Base-by-base conservation (phyloP, 2,797 vertebrate genomes). In the Brotula barbata region DNA sequence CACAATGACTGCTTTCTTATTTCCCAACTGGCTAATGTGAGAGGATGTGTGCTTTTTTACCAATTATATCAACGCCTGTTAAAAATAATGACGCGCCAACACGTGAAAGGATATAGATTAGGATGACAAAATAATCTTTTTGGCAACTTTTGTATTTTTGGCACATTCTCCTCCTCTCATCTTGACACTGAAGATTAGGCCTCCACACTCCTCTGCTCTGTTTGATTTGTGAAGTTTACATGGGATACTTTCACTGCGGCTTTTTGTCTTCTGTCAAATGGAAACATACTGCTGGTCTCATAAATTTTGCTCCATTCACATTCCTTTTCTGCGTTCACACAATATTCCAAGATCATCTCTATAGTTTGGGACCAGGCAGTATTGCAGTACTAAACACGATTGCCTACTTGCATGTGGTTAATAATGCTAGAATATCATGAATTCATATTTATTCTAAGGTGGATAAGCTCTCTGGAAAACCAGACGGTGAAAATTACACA, bases 111-210 rank as follows among this genome's bases (percentile, higher is more conserved):
- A 73, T 51, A 72, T 62, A 11, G 40, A 59, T 67, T 42, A 58
- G 72, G 66, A 69, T 41, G 65, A 64, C 59, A 69, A 20, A 54
- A 39, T 5, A 70, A 77, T 50, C 62, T 59, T 84, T 68, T 78
- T 81, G 74, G 72, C 72, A 66, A 2, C 44, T n/a, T 37, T 4
- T 20, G 20, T 73, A 43, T 54, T 71, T 77, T 71, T 75, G 68
- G 73, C 64, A 40, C 43, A 42, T 54, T 53, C 2, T 64, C 25
- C 8, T 17, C 43, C 37, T 63, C 28, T 65, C 42, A 42, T 53
- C 31, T 61, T 22, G 41, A 50, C 43, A 15, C n/a, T 16, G 44
- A 13, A 16, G 51, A 63, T 66, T 56, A 50, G 31, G 12, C 43
- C 61, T 36, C 31, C 36, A 54, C 49, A 5, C 5, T 73, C 47